Evolutionary conservation across 2,888 invertebrate genomes (phyloP), one percentile per base, ranked within the genome.

Genomic region (Tachystola acroxantha): DNA sequence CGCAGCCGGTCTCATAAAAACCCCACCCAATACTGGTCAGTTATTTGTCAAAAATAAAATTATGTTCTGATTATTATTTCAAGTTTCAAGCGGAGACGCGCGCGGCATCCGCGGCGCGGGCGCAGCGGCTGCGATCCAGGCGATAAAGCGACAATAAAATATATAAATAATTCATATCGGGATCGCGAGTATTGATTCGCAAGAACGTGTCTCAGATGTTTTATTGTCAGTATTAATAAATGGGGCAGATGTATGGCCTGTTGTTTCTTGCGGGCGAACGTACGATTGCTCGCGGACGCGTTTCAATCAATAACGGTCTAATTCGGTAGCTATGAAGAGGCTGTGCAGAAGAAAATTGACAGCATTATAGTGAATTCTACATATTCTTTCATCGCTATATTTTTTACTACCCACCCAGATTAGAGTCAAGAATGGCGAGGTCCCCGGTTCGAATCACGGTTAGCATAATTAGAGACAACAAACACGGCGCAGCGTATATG

Each of bases 131-230:
- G 56, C 67, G 81, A 81, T 82, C 57, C 67, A 62, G 68, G 77
- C 76, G 84, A 86, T 84, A 85, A 82, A 70, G 65, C 73, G 68
- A 82, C 85, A 85, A 84, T 85, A 84, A 81, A 82, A 80, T 69
- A 75, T 64, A 86, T 86, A 70, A 81, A 86, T 86, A 79, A 85
- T 86, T 85, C 81, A 86, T 82, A 70, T 54, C 43, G 57, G 47
- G 58, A 63, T 67, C 64, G 60, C 61, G 61, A 65, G 77, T 78
- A 81, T 79, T 80, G 84, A 84, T 85, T 80, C 81, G 64, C 76
- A 82, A 82, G 80, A 82, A 85, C 85, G 85, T 82, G 85, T 84
- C 75, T 79, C 72, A 80, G 79, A 84, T 81, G 80, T 81, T 84
- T 82, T 85, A 82, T 80, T 75, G 70, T 57, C 53, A 56, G 53